phyloP scores from a whole-genome alignment of 2,888 invertebrate genomes.

The Rhagophthalmus giganteus region DNA sequence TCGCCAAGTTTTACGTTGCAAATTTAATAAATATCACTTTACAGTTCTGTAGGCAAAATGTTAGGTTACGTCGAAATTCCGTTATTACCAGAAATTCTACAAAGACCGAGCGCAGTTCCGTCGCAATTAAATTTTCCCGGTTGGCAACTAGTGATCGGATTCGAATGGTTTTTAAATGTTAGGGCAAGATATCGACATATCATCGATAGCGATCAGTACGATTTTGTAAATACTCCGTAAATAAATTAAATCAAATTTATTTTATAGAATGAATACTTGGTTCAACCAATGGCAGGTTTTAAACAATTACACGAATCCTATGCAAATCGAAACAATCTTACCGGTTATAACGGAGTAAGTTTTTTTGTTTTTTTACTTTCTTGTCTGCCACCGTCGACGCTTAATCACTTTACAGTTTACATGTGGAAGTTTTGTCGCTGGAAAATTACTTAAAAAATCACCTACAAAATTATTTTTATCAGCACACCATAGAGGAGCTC shows the following conservation, averaged over 20 bases:
- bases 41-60: conserved; percentile 49
- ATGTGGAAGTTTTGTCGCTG: conserved; percentile 58
- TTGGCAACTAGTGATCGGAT: conserved; percentile 52
- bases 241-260: conserved; percentile 1
- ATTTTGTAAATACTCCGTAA: neutral
- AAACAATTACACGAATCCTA: conserved; percentile 66
- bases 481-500: conserved; percentile 65
- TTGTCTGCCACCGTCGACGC: neutral
- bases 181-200: conserved; percentile 57
- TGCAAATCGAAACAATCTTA: conserved; percentile 64
- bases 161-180: conserved; percentile 60
- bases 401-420: conserved; percentile 51
- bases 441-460: conserved; percentile 59
- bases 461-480: conserved; percentile 60
- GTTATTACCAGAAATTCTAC: conserved; percentile 49
- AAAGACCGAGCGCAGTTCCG: conserved; percentile 54
- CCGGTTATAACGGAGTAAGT: conserved; percentile 64
- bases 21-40: conserved; percentile 15
- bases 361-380: neutral
- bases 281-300: conserved; percentile 72
- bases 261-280: conserved; percentile 67
- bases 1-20: neutral
- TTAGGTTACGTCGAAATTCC: conserved; percentile 55
- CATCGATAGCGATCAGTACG: conserved; percentile 60
- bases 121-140: conserved; percentile 59